These are phyloP conservation scores for Drosophila ananassae DNA, from an alignment of 1,140 invertebrate genomes.

Conservation along the genomic window DNA sequence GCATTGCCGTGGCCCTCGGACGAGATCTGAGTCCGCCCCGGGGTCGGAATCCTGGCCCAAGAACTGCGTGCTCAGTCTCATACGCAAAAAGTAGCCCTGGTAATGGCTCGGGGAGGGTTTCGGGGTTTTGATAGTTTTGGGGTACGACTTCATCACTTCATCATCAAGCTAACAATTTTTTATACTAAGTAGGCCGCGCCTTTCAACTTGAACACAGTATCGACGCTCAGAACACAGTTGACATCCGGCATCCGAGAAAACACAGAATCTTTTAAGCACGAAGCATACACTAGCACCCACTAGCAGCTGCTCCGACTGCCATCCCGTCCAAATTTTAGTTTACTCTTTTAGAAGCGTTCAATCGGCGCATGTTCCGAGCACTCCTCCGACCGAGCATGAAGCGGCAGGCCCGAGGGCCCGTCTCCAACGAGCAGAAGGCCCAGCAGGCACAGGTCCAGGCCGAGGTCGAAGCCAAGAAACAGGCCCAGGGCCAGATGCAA, in stretches of 20 bases:
- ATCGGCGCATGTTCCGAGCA: constrained; percentile 6
- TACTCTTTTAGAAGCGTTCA: constrained; percentile 4
- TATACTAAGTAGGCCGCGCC: neutral
- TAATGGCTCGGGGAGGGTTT: neutral
- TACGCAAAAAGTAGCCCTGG: neutral
- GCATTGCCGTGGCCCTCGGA: neutral
- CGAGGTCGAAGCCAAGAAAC: neutral
- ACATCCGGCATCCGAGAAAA: neutral
- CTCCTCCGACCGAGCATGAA: constrained; percentile 3
- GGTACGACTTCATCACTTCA: neutral
- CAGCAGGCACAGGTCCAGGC: neutral
- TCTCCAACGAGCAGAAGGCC: neutral
- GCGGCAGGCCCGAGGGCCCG: neutral
- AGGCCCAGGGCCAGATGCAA: neutral
- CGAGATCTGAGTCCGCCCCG: neutral
- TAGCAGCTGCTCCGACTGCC: constrained; percentile 9
- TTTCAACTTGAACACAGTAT: neutral
- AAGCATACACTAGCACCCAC: constrained; percentile 5
- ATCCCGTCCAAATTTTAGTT: constrained; percentile 8
- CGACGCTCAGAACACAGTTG: neutral
- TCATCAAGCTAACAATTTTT: neutral
- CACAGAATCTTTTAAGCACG: constrained; percentile 3
- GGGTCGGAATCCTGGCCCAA: no score
- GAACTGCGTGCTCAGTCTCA: neutral
- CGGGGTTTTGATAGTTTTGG: neutral